Base-by-base conservation (phyloP, 2,888 invertebrate genomes). In the Andrena minutula region DNA sequence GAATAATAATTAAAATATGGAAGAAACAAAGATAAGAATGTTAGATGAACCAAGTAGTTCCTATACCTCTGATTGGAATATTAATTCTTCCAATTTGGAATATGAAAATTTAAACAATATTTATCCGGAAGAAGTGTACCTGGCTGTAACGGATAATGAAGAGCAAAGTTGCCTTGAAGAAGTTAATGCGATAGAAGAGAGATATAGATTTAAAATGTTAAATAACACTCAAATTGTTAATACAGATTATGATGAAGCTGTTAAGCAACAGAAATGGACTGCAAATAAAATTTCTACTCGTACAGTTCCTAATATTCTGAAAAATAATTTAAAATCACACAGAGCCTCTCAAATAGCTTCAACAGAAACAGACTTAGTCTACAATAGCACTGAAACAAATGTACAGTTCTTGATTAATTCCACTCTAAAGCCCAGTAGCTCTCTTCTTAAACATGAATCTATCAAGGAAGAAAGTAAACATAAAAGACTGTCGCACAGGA, bases 301-400 rank as follows among this genome's bases (percentile, higher is more conserved):
- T 26, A 83, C 20, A 65, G 7, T 87, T 30, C 87, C 87, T 23
- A 87, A 81, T 66, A 87, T 87, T 23, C 74, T 87, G 26, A 87
- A 82, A 60, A 82, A 12, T 26, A 74, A 16, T 41, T 32, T 30
- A n/a, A 86, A 60, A 12, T 16, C 8, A 3, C 32, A 35, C 5
- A 77, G 12, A 53, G 28, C n/a, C 16, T 6, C n/a, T 56, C 2
- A 63, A 30, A 0, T 20, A 26, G 6, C n/a, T 2, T 16, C 10
- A 20, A 16, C 12, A 26, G 51, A 79, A 61, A 20, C 10, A 35
- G 28, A 69, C 2, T 12, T 3, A 47, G 12, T 5, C 12, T n/a
- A 26, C 10, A 23, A 6, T 23, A n/a, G 47, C 2, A 7, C 20
- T 1, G 30, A 70, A 47, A 16, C 66, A 58, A 30, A 5, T 16